Base-by-base conservation (phyloP, 2,888 invertebrate species). In the Watsonalla cultraria region DNA sequence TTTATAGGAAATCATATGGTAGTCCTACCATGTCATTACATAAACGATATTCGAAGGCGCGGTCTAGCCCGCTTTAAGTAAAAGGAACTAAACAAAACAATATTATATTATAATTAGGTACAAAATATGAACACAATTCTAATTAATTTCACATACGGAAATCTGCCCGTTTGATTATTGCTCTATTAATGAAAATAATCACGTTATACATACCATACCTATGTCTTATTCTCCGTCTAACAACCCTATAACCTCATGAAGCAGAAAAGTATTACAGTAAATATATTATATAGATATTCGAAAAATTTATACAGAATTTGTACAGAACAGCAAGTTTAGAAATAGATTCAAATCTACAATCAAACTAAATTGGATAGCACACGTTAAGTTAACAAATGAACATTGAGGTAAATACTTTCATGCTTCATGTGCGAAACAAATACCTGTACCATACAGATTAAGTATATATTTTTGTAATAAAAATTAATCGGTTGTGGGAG, bases 251-350 rank as follows among this genome's bases (percentile, higher is more conserved):
- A 87, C 78, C 73, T 83, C 88, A 89, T 89, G 89, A 89, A 89
- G 89, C 89, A 89, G 78, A 86, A 89, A 89, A 89, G 89, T 88
- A 89, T 87, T 86, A 84, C 74, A 83, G 76, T 84, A 76, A 80
- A 81, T 80, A 42, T 42, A 84, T 84, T 80, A 84, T 81, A 87
- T 80, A 85, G 82, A 80, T 80, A 83, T 80, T 80, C 70, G 67
- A 80, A 82, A 78, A 83, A 79, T 79, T 64, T 81, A 80, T 74
- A 75, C 48, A 48, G 48, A 48, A 48, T 48, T 49, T 49, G 61
- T 81, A 84, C 84, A 83, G 74, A 83, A 84, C 81, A 79, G 80
- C 81, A 65, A 81, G 78, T 81, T 80, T 76, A 82, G 79, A 80
- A 81, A 86, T 84, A 86, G 82, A 84, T 83, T 82, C 81, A 84